Evolutionary conservation across 2,888 invertebrate species (phyloP).

Genomic region (Seira sanloemensis): DNA sequence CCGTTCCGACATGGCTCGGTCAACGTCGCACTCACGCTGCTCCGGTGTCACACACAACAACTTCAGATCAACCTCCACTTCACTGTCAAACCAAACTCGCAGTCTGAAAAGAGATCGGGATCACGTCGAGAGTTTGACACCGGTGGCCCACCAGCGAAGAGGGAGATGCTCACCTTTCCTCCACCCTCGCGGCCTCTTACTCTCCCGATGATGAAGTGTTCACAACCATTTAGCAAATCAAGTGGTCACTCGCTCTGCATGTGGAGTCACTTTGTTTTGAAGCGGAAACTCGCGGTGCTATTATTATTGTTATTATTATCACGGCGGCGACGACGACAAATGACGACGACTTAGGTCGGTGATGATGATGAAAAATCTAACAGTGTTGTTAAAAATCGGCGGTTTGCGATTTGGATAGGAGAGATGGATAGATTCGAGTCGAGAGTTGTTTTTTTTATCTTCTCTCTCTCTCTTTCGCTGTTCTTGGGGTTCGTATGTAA

Average conservation of each 20-base stretch:
- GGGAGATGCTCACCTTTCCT: neutral
- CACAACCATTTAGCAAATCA: neutral
- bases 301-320: conserved; percentile 40
- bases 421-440: conserved; percentile 37
- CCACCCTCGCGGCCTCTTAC: neutral
- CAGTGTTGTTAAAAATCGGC: conserved; percentile 60
- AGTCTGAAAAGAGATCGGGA: neutral
- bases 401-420: conserved; percentile 60
- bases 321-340: conserved; percentile 49
- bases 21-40: conserved; percentile 43
- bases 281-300: conserved; percentile 1
- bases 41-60: neutral
- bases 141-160: neutral
- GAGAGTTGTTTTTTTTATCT: conserved; percentile 32
- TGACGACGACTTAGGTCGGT: conserved; percentile 54
- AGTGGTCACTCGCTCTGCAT: neutral
- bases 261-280: conserved; percentile 16
- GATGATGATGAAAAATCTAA: conserved; percentile 38
- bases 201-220: neutral
- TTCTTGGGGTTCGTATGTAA: neutral
- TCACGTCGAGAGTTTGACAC: neutral
- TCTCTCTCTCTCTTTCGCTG: conserved; percentile 18
- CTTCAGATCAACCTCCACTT: neutral
- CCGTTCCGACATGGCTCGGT: conserved; percentile 71
- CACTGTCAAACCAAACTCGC: conserved; percentile 16